Evolutionary conservation across 2,113 vertebrate species (phyloP), one percentile per base, ranked within the genome.

Genomic region (Machaerirhynchus nigripectus): DNA sequence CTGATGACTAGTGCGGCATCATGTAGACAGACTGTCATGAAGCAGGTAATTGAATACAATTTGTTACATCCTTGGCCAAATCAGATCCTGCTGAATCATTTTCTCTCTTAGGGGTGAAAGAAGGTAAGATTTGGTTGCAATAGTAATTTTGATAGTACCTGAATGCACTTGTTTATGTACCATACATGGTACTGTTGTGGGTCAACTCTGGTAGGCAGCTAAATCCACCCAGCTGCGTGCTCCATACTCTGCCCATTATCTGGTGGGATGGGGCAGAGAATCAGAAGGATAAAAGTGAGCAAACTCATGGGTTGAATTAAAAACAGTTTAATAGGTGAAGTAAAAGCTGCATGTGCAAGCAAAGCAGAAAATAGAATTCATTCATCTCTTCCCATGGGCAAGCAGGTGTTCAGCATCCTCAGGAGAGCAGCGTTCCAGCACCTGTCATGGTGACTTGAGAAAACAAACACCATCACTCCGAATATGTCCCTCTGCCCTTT

Each of bases 391-490:
- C 19, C 23, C 18, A 49, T 35, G 2, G 3, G 3, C 27, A 39
- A 23, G 21, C 46, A 84, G 33, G 5, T 61, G 31, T 65, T 85
- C 18, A 40, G 10, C 13, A 44, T 9, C 12, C 60, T 21, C 16
- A 68, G 28, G 22, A 69, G 9, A 52, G 13, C 19, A 68, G 17
- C 15, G 9, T 8, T 60, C 33, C 35, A 55, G 44, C 13, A 37
- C 1, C 1, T 0, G 0, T n/a, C 56, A 13, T 3, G 1, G 33
- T 69, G 17, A n/a, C 21, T 49, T 75, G 28, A 15, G 22, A 79
- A 71, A 12, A 30, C 8, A 83, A 44, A 49, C 5, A 5, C 1
- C 5, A 3, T 31, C 9, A 17, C 11, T 59, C 39, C 17, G 8
- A 50, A 40, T 16, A 18, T 28, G 5, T 50, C 22, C 5, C 9